Percentiles rank a stretch among this genome's conserved stretches.
phyloP scores from a whole-genome alignment of 2,797 vertebrate species.

The Tapirus indicus region DNA sequence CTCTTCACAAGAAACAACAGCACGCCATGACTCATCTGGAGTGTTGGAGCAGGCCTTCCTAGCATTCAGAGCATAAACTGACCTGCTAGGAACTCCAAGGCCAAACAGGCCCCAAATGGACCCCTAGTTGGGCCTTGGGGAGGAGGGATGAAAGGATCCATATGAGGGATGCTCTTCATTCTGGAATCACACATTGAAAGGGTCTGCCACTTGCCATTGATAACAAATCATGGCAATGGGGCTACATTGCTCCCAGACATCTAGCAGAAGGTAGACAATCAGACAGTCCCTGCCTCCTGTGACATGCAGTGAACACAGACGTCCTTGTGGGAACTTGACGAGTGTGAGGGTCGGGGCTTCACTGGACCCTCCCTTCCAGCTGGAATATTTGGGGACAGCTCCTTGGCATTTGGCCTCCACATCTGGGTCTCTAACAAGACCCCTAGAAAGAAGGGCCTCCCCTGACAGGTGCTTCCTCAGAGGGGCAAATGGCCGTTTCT shows the following conservation, averaged over 20 bases:
- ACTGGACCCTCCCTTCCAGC: too few relatives aligned
- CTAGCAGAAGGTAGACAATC: background rate
- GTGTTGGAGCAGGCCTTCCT: background rate
- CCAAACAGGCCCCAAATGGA: too few relatives aligned
- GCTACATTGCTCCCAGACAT: background rate
- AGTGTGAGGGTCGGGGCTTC: too few relatives aligned
- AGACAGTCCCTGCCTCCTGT: too few relatives aligned
- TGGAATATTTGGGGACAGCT: background rate
- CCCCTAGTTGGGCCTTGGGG: fast-evolving
- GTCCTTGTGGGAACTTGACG: too few relatives aligned
- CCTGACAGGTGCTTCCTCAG: background rate
- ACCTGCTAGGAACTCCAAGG: background rate
- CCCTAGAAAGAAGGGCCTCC: background rate
- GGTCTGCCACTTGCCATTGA: background rate
- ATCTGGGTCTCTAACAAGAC: background rate
- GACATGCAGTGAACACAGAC: too few relatives aligned
- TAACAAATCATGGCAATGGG: background rate
- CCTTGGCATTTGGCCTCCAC: background rate
- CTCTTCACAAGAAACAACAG: background rate
- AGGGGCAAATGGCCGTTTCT: background rate
- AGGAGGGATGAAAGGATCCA: too few relatives aligned
- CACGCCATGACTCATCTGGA: fast-evolving
- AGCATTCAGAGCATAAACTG: background rate
- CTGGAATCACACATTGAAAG: background rate
- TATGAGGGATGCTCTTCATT: background rate